Conservation (phyloP, 2,113 vertebrate genomes). For the Podarcis muralis region DNA sequence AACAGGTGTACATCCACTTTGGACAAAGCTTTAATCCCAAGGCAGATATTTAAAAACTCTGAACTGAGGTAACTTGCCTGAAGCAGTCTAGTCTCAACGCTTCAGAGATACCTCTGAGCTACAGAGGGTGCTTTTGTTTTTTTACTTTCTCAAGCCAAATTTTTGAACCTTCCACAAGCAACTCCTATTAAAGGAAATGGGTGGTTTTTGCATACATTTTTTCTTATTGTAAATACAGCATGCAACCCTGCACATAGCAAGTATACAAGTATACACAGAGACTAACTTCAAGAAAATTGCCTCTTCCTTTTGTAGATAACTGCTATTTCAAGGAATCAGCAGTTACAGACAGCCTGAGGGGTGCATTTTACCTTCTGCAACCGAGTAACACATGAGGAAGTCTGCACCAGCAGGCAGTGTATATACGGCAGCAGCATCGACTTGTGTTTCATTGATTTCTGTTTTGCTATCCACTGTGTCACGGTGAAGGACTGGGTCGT, state of each 20-base stretch:
- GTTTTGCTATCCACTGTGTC: slow-evolving; percentile 77
- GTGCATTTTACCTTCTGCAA: slow-evolving; percentile 85
- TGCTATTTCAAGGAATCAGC: not conserved
- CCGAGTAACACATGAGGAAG: slow-evolving; percentile 98
- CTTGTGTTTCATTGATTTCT: slow-evolving; percentile 73
- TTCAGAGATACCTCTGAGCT: too few species aligned
- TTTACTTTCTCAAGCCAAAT: too few species aligned
- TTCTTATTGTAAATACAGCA: not conserved
- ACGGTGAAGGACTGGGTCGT: slow-evolving; percentile 76
- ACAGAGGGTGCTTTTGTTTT: too few species aligned
- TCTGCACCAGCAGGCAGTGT: slow-evolving; percentile 93
- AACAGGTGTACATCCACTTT: not conserved
- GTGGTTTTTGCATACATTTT: not conserved
- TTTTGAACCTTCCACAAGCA: too few species aligned
- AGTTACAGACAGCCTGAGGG: too few species aligned
- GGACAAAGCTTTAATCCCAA: too few species aligned
- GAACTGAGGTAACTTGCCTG: too few species aligned
- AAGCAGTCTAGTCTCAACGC: too few species aligned
- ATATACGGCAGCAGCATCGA: slow-evolving; percentile 83
- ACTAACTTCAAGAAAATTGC: not conserved
- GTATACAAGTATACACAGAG: not conserved
- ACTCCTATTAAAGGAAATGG: not conserved
- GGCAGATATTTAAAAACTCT: too few species aligned
- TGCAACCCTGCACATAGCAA: not conserved
- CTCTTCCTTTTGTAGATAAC: not conserved